These are phyloP conservation scores for Gordius sp. DNA, from an alignment of 2,888 invertebrate species.

Conservation along the genomic window DNA sequence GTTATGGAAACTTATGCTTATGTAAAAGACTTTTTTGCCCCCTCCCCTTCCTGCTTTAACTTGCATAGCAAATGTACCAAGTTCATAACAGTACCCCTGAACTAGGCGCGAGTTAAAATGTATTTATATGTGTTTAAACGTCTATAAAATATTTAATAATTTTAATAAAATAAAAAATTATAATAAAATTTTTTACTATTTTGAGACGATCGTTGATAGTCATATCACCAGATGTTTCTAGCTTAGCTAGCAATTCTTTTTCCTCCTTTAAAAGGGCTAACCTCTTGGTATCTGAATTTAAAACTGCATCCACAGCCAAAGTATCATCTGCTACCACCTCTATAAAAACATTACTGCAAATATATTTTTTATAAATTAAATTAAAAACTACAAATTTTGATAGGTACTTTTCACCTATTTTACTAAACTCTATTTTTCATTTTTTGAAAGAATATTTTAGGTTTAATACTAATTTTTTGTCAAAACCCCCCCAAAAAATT, in stretches of 20 bases:
- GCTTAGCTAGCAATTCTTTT: slow-evolving; percentile 47
- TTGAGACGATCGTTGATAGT: slow-evolving; percentile 50
- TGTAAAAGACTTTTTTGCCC: too few species aligned
- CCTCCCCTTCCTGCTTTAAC: too few species aligned
- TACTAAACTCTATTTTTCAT: slow-evolving; percentile 8
- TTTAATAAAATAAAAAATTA: too few species aligned
- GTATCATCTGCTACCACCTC: slow-evolving; percentile 82
- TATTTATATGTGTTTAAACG: too few species aligned
- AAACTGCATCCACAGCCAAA: slow-evolving; percentile 66
- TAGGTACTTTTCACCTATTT: neutral
- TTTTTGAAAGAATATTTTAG: neutral
- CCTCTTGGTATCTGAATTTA: slow-evolving; percentile 71
- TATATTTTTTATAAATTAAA: neutral
- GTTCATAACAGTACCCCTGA: too few species aligned
- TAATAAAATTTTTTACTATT: too few species aligned
- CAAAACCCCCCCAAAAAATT: too few species aligned
- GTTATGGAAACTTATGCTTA: too few species aligned
- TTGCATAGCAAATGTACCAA: too few species aligned
- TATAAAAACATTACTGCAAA: slow-evolving; percentile 28
- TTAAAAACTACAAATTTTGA: slow-evolving; percentile 16
- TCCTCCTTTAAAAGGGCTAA: slow-evolving; percentile 52
- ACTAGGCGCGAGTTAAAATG: too few species aligned
- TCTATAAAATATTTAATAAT: too few species aligned
- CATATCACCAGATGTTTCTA: slow-evolving; percentile 43
- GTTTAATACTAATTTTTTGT: neutral